Conservation (phyloP, 2,888 invertebrate genomes). For the Cinara cedri region DNA sequence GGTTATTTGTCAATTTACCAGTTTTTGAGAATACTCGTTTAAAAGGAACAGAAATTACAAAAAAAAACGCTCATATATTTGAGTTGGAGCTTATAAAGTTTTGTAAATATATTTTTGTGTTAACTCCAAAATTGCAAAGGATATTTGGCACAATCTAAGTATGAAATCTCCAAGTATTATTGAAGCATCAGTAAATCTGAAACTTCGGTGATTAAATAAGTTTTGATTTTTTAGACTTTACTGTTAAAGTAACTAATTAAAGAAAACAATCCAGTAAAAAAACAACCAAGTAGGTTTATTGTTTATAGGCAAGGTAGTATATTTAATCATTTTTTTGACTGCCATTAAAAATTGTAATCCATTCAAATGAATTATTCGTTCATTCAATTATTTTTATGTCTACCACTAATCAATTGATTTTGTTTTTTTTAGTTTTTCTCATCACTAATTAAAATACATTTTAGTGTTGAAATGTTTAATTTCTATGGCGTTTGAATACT, state of each 20-base stretch:
- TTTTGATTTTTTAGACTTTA: neutral
- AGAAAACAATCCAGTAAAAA: too few relatives aligned
- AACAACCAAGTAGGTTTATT: neutral
- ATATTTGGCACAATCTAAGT: neutral
- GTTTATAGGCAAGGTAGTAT: neutral
- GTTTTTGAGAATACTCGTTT: slow-evolving; percentile 25
- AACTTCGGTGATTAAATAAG: neutral
- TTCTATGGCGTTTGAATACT: too few relatives aligned
- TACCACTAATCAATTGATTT: too few relatives aligned
- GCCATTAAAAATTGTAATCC: too few relatives aligned
- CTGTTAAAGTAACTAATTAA: slow-evolving; percentile 6
- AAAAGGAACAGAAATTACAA: slow-evolving; percentile 9
- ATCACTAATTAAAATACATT: too few relatives aligned
- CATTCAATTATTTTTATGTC: too few relatives aligned
- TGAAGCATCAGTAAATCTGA: neutral
- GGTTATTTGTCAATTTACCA: slow-evolving; percentile 16
- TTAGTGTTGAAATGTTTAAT: too few relatives aligned
- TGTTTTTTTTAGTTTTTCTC: too few relatives aligned
- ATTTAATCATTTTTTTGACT: too few relatives aligned
- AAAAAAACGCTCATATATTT: slow-evolving; percentile 28
- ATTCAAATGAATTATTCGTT: too few relatives aligned
- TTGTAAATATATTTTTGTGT: slow-evolving; percentile 29
- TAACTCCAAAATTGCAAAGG: slow-evolving; percentile 1
- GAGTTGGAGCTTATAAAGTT: slow-evolving; percentile 6
- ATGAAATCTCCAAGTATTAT: slow-evolving; percentile 12